Percentiles rank a stretch among this genome's conserved stretches.
phyloP scores from a whole-genome alignment of 2,888 invertebrate genomes.

The Beris morrisii region DNA sequence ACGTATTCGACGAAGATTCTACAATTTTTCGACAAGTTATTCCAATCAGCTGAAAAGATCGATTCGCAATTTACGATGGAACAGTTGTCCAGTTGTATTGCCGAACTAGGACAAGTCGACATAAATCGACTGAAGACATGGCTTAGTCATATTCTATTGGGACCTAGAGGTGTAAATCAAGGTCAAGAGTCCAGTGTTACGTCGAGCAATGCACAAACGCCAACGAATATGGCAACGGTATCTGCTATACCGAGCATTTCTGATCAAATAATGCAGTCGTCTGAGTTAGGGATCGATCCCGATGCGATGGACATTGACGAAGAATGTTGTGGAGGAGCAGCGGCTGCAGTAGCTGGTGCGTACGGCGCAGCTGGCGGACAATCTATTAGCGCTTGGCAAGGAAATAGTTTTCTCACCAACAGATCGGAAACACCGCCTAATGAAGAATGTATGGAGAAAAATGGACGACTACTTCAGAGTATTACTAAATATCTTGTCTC shows the following conservation, averaged over 20 bases:
- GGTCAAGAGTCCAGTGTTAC: slow-evolving; percentile 55
- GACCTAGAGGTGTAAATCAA: slow-evolving; percentile 55
- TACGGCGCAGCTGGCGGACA: slow-evolving; percentile 35
- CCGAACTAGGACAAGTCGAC: slow-evolving; percentile 67
- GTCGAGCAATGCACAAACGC: slow-evolving; percentile 59
- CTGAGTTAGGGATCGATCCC: slow-evolving; percentile 46
- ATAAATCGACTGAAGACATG: slow-evolving; percentile 64
- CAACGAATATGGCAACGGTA: slow-evolving; percentile 58
- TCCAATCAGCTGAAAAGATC: slow-evolving; percentile 65
- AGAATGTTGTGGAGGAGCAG: slow-evolving; percentile 50
- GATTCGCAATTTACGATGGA: slow-evolving; percentile 66
- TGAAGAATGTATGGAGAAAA: slow-evolving; percentile 61
- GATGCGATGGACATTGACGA: slow-evolving; percentile 56
- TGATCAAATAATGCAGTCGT: slow-evolving; percentile 51
- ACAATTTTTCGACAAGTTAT: slow-evolving; percentile 76
- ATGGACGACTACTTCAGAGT: slow-evolving; percentile 69
- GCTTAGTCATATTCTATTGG: slow-evolving; percentile 68
- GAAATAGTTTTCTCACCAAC: slow-evolving; percentile 58
- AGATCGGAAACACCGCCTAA: slow-evolving; percentile 53
- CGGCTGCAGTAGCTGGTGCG: slow-evolving; percentile 41
- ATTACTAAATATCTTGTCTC: slow-evolving; percentile 74
- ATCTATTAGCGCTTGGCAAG: slow-evolving; percentile 52
- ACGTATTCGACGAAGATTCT: slow-evolving; percentile 77
- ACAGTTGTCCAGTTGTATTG: slow-evolving; percentile 68
- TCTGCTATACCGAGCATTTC: slow-evolving; percentile 55